Evolutionary conservation across 2,113 vertebrate species (phyloP), one percentile per base, ranked within the genome.

Genomic region (Thymallus thymallus): DNA sequence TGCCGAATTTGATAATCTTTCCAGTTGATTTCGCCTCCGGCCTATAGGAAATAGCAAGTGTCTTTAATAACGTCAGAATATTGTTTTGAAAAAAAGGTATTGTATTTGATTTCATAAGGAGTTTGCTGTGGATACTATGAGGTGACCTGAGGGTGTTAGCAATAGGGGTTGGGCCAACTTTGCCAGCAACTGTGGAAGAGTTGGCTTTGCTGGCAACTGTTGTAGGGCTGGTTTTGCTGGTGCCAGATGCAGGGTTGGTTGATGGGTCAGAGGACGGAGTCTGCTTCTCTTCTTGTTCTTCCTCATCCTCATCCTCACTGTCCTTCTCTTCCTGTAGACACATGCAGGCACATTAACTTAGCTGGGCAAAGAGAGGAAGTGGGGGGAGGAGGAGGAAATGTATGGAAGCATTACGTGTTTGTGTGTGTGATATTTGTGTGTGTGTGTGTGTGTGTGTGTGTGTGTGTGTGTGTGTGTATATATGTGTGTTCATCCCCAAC

Each of bases 1-100:
- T 97, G 82, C 95, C 96, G 69, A 98, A 97, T 86, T 98, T 97
- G 74, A 98, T 96, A 73, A 96, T 94, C 81, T 96, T 94, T 56
- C 90, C 89, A 45, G 41, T 82, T 67, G 80, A 78, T 91, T 96
- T 96, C 83, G 94, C 94, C 48, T 96, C 95, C 2, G 86, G 85
- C 71, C 94, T 92, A 79, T 46, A 4, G 22, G 80, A 71, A 35
- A 66, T 9, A 32, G 60, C 68, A 41, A 4, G 77, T 51, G 73
- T 12, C 16, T 7, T 23, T 6, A 22, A 41, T 2, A 22, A 71
- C 10, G 46, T 0, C 65, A 23, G 24, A 71, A 23, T 30, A 9
- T 60, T 22, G 6, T 60, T 60, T 60, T n/a, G 56, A 22, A 23
- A 6, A 6, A 60, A 60, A 60, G 4, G 35, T 41, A 41, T 41